Percentiles rank a stretch among this genome's conserved stretches.
Conservation (phyloP, 92 coral and sea anemone species). For the Diadumene lineata region DNA sequence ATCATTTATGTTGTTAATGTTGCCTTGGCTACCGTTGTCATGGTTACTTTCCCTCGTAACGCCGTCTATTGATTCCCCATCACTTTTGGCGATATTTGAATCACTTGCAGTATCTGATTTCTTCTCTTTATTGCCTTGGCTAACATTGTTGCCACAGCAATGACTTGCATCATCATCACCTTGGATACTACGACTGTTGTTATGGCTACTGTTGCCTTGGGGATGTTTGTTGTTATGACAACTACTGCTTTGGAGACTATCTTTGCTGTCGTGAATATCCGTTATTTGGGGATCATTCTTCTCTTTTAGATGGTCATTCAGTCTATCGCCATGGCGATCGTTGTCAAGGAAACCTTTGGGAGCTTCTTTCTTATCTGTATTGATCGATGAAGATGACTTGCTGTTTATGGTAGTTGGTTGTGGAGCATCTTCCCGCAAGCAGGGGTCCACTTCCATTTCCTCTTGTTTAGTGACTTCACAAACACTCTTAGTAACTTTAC, state of each 20-base stretch:
- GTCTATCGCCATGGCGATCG: neutral
- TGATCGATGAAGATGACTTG: neutral
- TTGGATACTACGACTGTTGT: neutral
- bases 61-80: neutral
- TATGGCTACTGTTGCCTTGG: constrained; percentile 1
- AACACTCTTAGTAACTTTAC: neutral
- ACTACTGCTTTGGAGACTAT: neutral
- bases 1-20: neutral
- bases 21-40: neutral
- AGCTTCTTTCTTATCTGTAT: no score
- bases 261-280: neutral
- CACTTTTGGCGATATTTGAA: neutral
- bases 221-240: neutral
- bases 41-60: neutral
- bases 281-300: no score
- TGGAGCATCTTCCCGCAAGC: constrained; percentile 2
- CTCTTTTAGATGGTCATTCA: neutral
- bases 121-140: neutral
- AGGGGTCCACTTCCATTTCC: constrained; percentile 1
- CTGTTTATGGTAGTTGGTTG: neutral
- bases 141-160: neutral
- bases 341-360: neutral
- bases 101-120: neutral
- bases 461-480: constrained; percentile 10
- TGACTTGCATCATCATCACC: neutral